Evolutionary conservation across 2,113 vertebrate genomes (phyloP), one percentile per base, ranked within the genome.

Genomic region (Lepisosteus osseus): DNA sequence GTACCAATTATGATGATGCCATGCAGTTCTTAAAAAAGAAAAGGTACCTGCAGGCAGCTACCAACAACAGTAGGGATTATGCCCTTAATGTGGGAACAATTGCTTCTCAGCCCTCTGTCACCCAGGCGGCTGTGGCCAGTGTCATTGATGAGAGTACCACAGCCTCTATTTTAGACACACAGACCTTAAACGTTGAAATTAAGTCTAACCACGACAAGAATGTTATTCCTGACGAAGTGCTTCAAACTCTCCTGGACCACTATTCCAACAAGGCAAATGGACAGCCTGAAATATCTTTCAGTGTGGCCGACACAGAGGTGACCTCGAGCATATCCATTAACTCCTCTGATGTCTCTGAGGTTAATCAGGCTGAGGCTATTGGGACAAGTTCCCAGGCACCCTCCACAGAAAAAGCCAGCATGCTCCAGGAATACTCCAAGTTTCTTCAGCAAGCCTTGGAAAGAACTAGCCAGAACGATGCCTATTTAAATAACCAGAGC

Each of bases 21-120:
- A 96, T 98, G 96, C 97, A 99, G 79, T 99, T 99, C 82, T 90
- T 98, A 82, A 99, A 99, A 89, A 99, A 99, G 86, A 98, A 95
- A 74, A 92, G 97, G 0, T 99, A 99, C 81, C 92, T 99, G 64
- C 96, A 98, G 80, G 96, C 96, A 1, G 92, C 95, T 8, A 71
- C 76, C 68, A 92, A 92, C 79, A 95, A 89, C 82, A 94, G 90
- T 87, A 89, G 96, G 75, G 96, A 98, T 72, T 98, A 96, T 57
- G 85, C 94, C 6, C 90, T 98, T 72, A 97, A 95, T 68, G 88
- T 97, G 54, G 94, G 95, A 83, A 94, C 92, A 83, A 94, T 98
- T 74, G 92, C 96, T 0, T 94, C 96, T 43, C 97, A 96, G 67
- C 93, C 96, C 5, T 91, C 96, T 0, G 95, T 94, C 69, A 93